Conservation (phyloP, 2,888 invertebrate genomes). For the Melanargia galathea region DNA sequence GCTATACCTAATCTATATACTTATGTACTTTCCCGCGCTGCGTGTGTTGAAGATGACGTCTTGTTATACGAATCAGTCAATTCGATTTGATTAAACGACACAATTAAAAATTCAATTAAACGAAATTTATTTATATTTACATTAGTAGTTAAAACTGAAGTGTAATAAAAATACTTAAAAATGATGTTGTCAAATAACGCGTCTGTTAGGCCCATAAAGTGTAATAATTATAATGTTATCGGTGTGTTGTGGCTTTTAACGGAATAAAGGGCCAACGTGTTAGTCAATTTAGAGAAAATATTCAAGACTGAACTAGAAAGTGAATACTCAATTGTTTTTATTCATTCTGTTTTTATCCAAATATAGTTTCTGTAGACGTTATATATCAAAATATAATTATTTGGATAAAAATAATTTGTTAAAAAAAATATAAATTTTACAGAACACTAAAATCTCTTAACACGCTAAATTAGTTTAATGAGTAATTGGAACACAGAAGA, state of each 20-base stretch:
- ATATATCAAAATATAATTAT: not conserved
- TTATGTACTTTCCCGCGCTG: not conserved
- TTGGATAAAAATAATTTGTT: not conserved
- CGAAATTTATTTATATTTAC: slow-evolving; percentile 25
- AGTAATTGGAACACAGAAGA: slow-evolving; percentile 4
- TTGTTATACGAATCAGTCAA: slow-evolving; percentile 28
- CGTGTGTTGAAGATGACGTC: not conserved
- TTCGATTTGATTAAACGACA: slow-evolving; percentile 27
- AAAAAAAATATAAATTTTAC: slow-evolving; percentile 5
- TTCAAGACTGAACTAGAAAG: slow-evolving; percentile 74
- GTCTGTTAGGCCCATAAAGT: slow-evolving; percentile 27
- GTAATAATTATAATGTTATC: slow-evolving; percentile 23
- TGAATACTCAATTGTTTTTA: slow-evolving; percentile 43
- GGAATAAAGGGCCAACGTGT: slow-evolving; percentile 55
- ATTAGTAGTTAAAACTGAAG: slow-evolving; percentile 6
- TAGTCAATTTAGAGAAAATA: slow-evolving; percentile 75
- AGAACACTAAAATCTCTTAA: not conserved
- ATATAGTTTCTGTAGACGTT: not conserved
- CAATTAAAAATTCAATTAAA: slow-evolving; percentile 16
- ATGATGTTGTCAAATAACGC: slow-evolving; percentile 6
- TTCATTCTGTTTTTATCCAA: slow-evolving; percentile 14
- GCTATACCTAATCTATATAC: not conserved
- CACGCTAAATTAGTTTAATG: not conserved
- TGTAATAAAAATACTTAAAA: slow-evolving; percentile 12
- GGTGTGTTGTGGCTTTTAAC: slow-evolving; percentile 36